Base-by-base conservation (phyloP, 92 coral and sea anemone species). In the Umimayanthus chanpuru region DNA sequence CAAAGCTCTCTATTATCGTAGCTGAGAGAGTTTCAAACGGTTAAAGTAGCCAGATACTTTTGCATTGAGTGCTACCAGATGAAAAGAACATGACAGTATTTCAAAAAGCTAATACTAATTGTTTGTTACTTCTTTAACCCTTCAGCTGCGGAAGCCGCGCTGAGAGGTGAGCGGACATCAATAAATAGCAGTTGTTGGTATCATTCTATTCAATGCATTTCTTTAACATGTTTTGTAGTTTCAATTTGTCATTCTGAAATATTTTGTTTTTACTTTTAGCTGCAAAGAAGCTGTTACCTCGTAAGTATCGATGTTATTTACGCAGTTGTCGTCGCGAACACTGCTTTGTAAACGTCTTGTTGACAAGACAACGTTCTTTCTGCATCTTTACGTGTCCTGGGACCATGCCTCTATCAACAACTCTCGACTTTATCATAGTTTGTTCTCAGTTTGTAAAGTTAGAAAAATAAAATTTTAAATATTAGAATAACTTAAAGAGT, bases 211-310 rank as follows among this genome's bases (percentile, higher is more conserved):
- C 5, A 4, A 6, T 83, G 25, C 4, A 39, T 23, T 6, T 9
- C 10, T 47, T 7, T 11, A 47, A 29, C 25, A 61, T 21, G 68
- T 18, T 18, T 49, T 4, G 14, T 75, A 28, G 12, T 25, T 10
- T 74, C 29, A 4, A 79, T 40, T 21, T 0, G n/a, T 15, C 18
- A n/a, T 47, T 61, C 41, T 65, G 56, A 82, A 74, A 12, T 14
- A 38, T 85, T 83, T 80, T 66, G 26, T 72, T 7, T 56, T 26
- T 36, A 20, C 25, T 30, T 88, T 40, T 82, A 96, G 98, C 98
- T 91, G 98, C 98, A 89, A 96, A 96, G 95, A 96, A 96, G 85
- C 91, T 96, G 58, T 23, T 96, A 36, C 98, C 98, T 80, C 98
- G 98, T 96, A 81, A 93, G 95, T 90, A 71, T 30, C 15, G 55